phyloP scores from a whole-genome alignment of 2,888 invertebrate genomes.

The Lucinisca nassula region DNA sequence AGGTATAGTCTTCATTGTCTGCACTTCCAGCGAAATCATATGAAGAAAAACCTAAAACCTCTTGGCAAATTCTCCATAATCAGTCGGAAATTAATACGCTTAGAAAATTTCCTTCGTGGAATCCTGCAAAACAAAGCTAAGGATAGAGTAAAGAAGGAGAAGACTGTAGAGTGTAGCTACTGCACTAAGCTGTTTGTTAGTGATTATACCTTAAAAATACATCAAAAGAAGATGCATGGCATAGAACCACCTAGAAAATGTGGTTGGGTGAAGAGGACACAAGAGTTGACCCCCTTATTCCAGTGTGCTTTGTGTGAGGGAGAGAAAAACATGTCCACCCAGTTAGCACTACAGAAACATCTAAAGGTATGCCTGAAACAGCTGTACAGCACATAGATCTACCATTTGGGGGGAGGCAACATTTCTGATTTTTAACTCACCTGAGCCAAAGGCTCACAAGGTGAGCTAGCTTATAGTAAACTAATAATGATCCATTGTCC shows the following conservation, averaged over 20 bases:
- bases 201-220: not conserved
- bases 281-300: not conserved
- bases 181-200: slow-evolving; percentile 32
- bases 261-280: not conserved
- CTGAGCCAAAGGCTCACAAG: too few species aligned
- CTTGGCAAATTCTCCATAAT: not conserved
- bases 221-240: slow-evolving; percentile 1
- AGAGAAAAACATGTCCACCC: slow-evolving; percentile 23
- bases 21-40: not conserved
- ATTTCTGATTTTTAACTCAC: too few species aligned
- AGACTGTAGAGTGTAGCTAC: not conserved
- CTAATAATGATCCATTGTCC: too few species aligned
- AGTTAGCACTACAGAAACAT: slow-evolving; percentile 31
- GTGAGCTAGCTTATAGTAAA: too few species aligned
- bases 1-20: slow-evolving; percentile 17
- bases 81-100: not conserved
- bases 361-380: slow-evolving; percentile 12
- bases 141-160: not conserved
- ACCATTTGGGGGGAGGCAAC: too few species aligned
- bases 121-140: not conserved
- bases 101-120: not conserved
- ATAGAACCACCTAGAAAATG: not conserved
- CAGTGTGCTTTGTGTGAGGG: not conserved
- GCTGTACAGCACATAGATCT: not conserved
- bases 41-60: not conserved